Base-by-base conservation (phyloP, 2,888 invertebrate genomes). In the Drosophila mimetica region DNA sequence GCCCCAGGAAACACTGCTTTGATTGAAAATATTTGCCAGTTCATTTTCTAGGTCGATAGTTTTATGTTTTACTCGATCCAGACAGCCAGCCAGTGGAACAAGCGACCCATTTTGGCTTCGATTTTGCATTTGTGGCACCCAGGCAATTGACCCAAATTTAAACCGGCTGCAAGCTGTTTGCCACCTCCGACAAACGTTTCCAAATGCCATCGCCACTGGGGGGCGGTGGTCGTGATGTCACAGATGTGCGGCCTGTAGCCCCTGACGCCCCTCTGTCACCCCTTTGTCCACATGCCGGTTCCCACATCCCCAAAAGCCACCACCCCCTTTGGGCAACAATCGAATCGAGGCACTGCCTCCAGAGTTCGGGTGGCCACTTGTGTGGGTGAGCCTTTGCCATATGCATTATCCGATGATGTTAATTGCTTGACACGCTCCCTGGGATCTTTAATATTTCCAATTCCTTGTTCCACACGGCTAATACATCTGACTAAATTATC, bases 71-170 rank as follows among this genome's bases (percentile, higher is more conserved):
- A 30, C 44, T 18, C 55, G 39, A 30, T 44, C 14, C 50, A 51
- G 71, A 67, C 41, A 42, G 47, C 41, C 42, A n/a, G n/a, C n/a
- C n/a, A n/a, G n/a, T n/a, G n/a, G n/a, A n/a, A n/a, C n/a, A n/a
- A n/a, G n/a, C n/a, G 36, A 16, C 34, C 16, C 30, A 42, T 9
- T 42, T 63, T 32, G 69, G 70, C 57, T 57, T 70, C 47, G 53
- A 42, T 61, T 60, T 60, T 61, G 46, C 54, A 69, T 59, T 54
- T 83, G 81, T 75, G 88, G 75, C 84, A 63, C 58, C 58, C 72
- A 80, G 76, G 86, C 86, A 86, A 85, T 85, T 80, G 85, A 86
- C 85, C 88, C 84, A 79, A 85, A 86, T 86, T 78, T 84, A 88
- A 88, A 80, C 74, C 74, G 71, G 84, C 85, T 88, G 78, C 78